Conservation (phyloP, 1,140 invertebrate genomes). For the Pantala flavescens region DNA sequence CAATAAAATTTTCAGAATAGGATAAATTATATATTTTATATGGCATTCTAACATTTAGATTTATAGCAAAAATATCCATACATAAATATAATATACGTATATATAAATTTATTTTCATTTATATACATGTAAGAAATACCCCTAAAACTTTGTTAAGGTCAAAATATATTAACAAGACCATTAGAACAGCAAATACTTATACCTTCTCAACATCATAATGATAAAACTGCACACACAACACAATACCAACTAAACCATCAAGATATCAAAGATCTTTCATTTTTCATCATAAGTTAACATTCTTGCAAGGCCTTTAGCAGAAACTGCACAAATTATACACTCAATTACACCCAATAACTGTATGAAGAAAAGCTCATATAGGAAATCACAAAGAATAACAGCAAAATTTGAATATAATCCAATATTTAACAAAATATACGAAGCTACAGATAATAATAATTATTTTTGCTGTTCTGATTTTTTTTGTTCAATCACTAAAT, state of each 20-base stretch:
- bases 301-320: neutral
- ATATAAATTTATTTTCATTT: neutral
- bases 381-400: no score
- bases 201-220: neutral
- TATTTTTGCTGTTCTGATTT: no score
- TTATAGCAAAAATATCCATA: conserved; percentile 8
- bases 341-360: neutral
- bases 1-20: neutral
- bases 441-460: no score
- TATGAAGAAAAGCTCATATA: neutral
- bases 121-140: neutral
- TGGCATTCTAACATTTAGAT: neutral
- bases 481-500: no score
- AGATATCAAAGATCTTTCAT: neutral
- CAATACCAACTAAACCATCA: neutral
- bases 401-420: no score
- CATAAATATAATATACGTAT: neutral
- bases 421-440: no score
- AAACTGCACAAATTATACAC: neutral
- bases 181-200: neutral
- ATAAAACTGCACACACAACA: neutral
- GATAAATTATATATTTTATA: neutral
- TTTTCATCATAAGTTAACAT: neutral
- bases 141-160: neutral
- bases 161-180: conserved; percentile 9